These are phyloP conservation scores for Amniataba percoides DNA, from an alignment of 2,797 vertebrate genomes.

Conservation along the genomic window DNA sequence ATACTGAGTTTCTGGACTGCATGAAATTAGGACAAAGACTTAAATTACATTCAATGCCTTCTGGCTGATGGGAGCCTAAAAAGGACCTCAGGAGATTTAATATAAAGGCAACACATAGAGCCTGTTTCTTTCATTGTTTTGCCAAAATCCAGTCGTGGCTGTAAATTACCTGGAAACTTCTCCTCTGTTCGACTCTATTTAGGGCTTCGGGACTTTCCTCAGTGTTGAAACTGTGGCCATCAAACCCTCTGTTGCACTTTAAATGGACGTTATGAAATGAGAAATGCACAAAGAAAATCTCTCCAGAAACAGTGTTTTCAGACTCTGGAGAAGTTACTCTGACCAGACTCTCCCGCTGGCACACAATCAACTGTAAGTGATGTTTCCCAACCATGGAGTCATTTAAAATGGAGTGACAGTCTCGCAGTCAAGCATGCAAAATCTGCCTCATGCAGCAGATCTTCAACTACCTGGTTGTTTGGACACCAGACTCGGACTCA, in stretches of 20 bases:
- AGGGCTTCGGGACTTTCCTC: conserved; percentile 31
- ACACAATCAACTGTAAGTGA: conserved; percentile 15
- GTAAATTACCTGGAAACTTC: conserved; percentile 4
- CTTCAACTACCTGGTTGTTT: not conserved
- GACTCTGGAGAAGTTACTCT: conserved; percentile 6
- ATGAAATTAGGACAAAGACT: not conserved
- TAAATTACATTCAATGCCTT: not conserved
- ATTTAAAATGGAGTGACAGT: not conserved
- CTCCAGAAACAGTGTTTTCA: conserved; percentile 12
- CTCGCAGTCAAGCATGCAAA: not conserved
- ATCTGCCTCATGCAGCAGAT: not conserved
- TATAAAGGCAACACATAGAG: not conserved
- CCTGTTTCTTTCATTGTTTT: not conserved
- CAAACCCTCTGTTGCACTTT: conserved; percentile 8
- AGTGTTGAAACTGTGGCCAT: not conserved
- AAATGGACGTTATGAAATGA: conserved; percentile 34
- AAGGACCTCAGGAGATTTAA: not conserved
- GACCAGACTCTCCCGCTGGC: conserved; percentile 34
- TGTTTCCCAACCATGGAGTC: conserved; percentile 6
- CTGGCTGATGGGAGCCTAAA: not conserved
- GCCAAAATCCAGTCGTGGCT: not conserved
- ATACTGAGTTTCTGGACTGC: too few species aligned
- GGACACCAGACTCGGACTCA: not conserved
- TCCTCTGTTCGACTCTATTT: conserved; percentile 1
- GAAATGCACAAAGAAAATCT: conserved; percentile 2